These are phyloP conservation scores for Cerastis rubricosa DNA, from an alignment of 2,888 invertebrate genomes.

Conservation along the genomic window DNA sequence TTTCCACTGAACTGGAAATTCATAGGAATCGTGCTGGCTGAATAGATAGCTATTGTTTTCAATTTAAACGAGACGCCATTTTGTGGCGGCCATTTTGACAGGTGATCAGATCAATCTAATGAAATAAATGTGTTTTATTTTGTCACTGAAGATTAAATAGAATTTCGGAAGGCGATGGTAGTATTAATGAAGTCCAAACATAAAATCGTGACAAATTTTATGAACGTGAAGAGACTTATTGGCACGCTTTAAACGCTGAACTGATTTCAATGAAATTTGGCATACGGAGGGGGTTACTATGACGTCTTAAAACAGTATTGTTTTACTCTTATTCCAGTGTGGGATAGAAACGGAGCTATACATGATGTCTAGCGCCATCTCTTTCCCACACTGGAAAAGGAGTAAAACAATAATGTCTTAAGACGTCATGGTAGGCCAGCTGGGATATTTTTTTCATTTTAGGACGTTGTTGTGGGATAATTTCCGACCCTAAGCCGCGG, in stretches of 20 bases:
- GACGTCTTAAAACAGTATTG: too few species aligned
- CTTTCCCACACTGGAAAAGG: too few species aligned
- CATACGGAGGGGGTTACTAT: too few species aligned
- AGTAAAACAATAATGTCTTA: too few species aligned
- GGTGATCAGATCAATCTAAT: constrained; percentile 31
- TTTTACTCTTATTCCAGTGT: too few species aligned
- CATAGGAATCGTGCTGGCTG: constrained; percentile 39
- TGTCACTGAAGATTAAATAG: background rate
- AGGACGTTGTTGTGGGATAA: background rate
- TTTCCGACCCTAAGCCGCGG: background rate
- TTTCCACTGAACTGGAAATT: constrained; percentile 40
- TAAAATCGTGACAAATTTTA: background rate
- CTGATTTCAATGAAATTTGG: background rate
- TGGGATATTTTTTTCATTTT: background rate
- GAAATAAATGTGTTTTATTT: constrained; percentile 3
- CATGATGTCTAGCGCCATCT: too few species aligned
- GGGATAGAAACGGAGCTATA: too few species aligned
- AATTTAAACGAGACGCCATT: constrained; percentile 46
- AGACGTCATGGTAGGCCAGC: too few species aligned
- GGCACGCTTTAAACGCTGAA: background rate
- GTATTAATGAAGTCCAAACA: background rate
- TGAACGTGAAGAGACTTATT: background rate
- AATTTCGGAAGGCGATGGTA: background rate
- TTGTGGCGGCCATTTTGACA: constrained; percentile 42
- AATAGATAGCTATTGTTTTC: constrained; percentile 51